Percentiles rank a stretch among this genome's conserved stretches.
Conservation (phyloP, 2,113 vertebrate species). For the Cyanoderma ruficeps region DNA sequence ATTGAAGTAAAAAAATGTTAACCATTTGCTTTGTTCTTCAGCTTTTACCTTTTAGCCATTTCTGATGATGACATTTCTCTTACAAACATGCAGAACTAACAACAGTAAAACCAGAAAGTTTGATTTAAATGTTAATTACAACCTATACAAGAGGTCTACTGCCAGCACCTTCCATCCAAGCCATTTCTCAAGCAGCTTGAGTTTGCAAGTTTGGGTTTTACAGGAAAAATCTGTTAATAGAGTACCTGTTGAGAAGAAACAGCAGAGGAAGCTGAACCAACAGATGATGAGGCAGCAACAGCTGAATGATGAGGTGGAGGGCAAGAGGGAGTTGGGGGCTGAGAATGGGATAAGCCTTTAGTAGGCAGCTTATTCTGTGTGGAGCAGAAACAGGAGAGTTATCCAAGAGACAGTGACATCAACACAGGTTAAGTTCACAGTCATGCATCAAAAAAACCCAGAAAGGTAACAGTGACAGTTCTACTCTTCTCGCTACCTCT, state of each 20-base stretch:
- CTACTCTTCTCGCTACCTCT: neutral
- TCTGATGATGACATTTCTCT: neutral
- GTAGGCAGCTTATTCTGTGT: conserved; percentile 75
- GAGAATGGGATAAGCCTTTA: conserved; percentile 70
- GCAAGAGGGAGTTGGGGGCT: conserved; percentile 69
- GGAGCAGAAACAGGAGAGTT: conserved; percentile 74
- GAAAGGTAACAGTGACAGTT: neutral
- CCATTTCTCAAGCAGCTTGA: neutral
- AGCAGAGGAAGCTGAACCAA: conserved; percentile 65
- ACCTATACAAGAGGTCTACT: neutral
- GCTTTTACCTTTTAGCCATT: neutral
- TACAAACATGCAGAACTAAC: neutral
- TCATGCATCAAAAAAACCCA: neutral
- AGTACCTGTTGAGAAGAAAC: conserved; percentile 79
- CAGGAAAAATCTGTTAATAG: conserved; percentile 24
- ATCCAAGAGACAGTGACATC: neutral
- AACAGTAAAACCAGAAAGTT: neutral
- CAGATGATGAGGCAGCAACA: conserved; percentile 74
- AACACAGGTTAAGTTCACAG: neutral
- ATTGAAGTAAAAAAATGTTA: neutral
- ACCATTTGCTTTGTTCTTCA: neutral
- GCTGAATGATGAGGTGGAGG: conserved; percentile 78
- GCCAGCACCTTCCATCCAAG: neutral
- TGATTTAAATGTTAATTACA: neutral
- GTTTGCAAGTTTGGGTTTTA: neutral